Evolutionary conservation across 2,797 vertebrate genomes (phyloP), one percentile per base, ranked within the genome.

Genomic region (Enteromius trimaculatus): DNA sequence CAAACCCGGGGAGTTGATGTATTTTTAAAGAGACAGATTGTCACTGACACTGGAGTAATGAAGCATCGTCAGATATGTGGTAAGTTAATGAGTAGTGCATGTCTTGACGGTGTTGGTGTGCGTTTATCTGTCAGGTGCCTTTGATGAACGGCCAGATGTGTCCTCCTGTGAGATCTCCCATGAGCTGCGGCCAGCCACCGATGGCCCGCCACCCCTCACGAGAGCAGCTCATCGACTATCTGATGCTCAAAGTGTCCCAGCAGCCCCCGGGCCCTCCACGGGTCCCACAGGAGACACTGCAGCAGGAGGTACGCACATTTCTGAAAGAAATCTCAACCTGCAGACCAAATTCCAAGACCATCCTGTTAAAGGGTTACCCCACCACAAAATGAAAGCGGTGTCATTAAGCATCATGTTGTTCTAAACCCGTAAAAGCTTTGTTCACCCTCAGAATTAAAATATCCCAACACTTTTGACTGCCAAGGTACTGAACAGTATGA

Each of bases 181-280:
- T 95, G 94, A 96, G 93, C 90, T 95, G 95, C 85, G 92, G 92
- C 90, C 95, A 95, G 66, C 92, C 93, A 84, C 90, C 93, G 80
- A 96, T 99, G 90, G 96, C 93, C 78, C 98, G 97, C 80, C 97
- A 98, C 92, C 96, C 97, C 1, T 98, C 97, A 92, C 94, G 96
- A 93, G 97, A 99, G 89, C 97, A 99, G 92, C 94, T 99, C 89
- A 98, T 99, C 55, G 97, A 99, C 92, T 99, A 98, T 89, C 92
- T 98, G 92, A 98, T 98, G 97, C 94, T 98, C 89, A 99, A 98
- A 94, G 97, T 98, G 88, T 96, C 96, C 86, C 97, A 94, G 84
- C 96, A 95, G 88, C 90, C 96, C 34, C 96, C 93, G 79, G 96
- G 95, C 69, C 91, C 95, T 79, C 89, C 94, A 0, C 96, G 96